These are phyloP conservation scores for Cephus sareptanus DNA, from an alignment of 2,888 invertebrate species.

Conservation along the genomic window DNA sequence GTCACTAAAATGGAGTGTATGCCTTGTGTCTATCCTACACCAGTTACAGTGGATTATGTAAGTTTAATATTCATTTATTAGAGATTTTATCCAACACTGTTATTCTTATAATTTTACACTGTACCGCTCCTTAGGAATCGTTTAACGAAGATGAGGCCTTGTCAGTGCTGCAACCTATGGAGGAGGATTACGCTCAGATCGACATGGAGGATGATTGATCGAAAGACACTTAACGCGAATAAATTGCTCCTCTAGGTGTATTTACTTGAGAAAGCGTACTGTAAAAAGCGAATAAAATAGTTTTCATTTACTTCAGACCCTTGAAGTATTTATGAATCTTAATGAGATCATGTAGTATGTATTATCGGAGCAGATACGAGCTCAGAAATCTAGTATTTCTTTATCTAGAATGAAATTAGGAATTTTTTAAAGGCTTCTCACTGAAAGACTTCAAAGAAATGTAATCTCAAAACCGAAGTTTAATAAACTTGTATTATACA, in stretches of 20 bases:
- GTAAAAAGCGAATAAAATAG: constrained; percentile 23
- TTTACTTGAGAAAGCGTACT: constrained; percentile 28
- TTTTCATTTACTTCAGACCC: constrained; percentile 15
- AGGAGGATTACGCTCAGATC: constrained; percentile 51
- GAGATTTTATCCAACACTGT: not conserved
- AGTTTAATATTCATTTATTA: constrained; percentile 47
- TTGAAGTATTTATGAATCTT: not conserved
- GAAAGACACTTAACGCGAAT: not conserved
- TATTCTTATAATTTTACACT: not conserved
- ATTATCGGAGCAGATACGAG: not conserved
- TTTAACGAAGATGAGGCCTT: constrained; percentile 55
- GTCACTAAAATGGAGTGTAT: constrained; percentile 76
- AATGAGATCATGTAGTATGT: not conserved
- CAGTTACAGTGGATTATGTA: constrained; percentile 67
- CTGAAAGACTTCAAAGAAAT: too few species aligned
- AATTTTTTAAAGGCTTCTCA: too few species aligned
- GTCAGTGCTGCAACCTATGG: constrained; percentile 46
- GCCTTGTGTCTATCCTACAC: constrained; percentile 70
- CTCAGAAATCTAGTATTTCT: not conserved
- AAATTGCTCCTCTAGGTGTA: constrained; percentile 8
- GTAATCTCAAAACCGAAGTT: too few species aligned
- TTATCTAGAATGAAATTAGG: not conserved
- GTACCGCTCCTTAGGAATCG: constrained; percentile 45
- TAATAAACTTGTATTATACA: constrained; percentile 10
- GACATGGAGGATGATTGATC: constrained; percentile 46